A percentile compares a stretch with the other conserved stretches of the same genome.
Conservation (phyloP, 2,888 invertebrate genomes). For the Metopia argyrocephala region DNA sequence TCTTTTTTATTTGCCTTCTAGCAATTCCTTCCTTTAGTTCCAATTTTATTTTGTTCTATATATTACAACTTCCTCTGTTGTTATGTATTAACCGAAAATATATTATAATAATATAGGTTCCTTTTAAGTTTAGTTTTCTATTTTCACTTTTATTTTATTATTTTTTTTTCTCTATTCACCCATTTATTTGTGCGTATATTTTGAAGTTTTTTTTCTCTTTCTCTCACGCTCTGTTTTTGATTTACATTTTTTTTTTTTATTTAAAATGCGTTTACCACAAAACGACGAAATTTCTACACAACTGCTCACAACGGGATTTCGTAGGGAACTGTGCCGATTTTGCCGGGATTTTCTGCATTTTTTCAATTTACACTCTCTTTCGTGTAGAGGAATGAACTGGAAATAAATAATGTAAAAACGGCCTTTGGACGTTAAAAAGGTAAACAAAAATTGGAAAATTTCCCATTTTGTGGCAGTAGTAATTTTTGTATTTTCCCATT, state of each 20-base stretch:
- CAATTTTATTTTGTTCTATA: slow-evolving; percentile 25
- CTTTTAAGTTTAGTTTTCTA: slow-evolving; percentile 36
- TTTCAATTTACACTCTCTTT: slow-evolving; percentile 47
- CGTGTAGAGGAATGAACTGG: slow-evolving; percentile 14
- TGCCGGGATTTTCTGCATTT: slow-evolving; percentile 55
- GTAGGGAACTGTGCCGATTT: slow-evolving; percentile 62
- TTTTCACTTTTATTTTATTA: slow-evolving; percentile 56
- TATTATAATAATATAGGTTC: background rate
- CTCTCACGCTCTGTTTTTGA: slow-evolving; percentile 36
- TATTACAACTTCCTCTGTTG: slow-evolving; percentile 33
- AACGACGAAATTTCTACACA: slow-evolving; percentile 31
- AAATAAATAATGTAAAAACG: slow-evolving; percentile 36
- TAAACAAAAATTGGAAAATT: background rate
- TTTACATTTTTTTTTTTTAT: slow-evolving; percentile 50
- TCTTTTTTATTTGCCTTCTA: slow-evolving; percentile 27
- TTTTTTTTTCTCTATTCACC: slow-evolving; percentile 58
- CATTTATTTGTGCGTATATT: slow-evolving; percentile 61
- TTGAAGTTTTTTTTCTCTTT: slow-evolving; percentile 40
- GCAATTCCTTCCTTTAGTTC: slow-evolving; percentile 31
- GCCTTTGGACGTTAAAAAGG: background rate
- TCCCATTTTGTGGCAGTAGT: background rate
- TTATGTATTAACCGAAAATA: slow-evolving; percentile 56
- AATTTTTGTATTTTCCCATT: background rate
- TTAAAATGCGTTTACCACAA: slow-evolving; percentile 22
- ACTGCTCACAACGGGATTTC: slow-evolving; percentile 64